Base-by-base conservation (phyloP, 2,797 vertebrate species). In the Pangasius macronema region DNA sequence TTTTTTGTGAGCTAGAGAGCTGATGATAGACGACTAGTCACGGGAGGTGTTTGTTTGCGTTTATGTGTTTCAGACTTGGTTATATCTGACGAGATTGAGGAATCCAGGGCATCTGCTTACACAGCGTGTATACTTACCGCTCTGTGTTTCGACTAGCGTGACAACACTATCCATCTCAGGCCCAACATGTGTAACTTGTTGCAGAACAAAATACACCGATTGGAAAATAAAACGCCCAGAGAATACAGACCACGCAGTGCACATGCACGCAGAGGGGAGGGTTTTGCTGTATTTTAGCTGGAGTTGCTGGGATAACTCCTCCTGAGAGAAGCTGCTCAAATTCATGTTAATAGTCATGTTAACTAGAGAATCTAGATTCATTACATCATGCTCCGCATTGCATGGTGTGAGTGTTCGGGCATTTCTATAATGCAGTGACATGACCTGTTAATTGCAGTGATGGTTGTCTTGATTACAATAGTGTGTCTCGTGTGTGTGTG, bases 401-500 rank as follows among this genome's bases (percentile, higher is more conserved):
- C 22, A 16, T 5, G 1, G 14, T 46, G 46, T 72, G 42, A 8
- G 27, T 3, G 24, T 49, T 24, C 4, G 8, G 18, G 20, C 9
- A 42, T 22, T 42, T 42, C 5, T 30, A 3, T 24, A 73, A 46
- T 13, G 39, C 30, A 77, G 75, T 79, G 53, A 22, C 4, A n/a
- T n/a, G n/a, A 5, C 36, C 30, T 51, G 42, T n/a, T 13, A 49
- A 49, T 22, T 36, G n/a, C 18, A 22, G 2, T 39, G 20, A 39
- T 59, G 13, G 9, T 39, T 59, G 33, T 81, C 11, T 61, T 81
- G 20, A 81, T 39, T 42, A 24, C 33, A 53, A 14, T 51, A 86
- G 75, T 83, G 81, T 94, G 94, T 86, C 85, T 88, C 77, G 82
- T 75, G 89, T 89, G 73, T 86, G 83, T 89, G 88, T 86, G 82